Percentiles rank a stretch among this genome's conserved stretches.
These are phyloP conservation scores for Enteromius thamalakanensis DNA, from an alignment of 2,797 vertebrate genomes.

Conservation along the genomic window DNA sequence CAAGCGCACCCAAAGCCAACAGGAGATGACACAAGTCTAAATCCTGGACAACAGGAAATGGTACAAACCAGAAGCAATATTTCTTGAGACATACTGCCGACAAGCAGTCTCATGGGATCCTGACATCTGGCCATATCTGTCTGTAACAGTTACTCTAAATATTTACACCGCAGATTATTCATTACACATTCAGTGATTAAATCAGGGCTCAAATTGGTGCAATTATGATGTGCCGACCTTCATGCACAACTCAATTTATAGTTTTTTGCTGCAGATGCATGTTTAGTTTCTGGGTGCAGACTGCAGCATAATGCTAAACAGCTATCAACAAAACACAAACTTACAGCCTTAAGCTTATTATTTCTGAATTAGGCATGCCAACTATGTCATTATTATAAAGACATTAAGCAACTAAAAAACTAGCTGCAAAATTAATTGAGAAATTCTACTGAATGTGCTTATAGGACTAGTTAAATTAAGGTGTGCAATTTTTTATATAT, in stretches of 20 bases:
- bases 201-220: conserved; percentile 15
- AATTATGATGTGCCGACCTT: conserved; percentile 39
- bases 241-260: conserved; percentile 26
- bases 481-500: not conserved
- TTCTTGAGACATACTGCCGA: not conserved
- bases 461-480: not conserved
- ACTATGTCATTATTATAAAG: not conserved
- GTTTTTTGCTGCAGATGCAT: conserved; percentile 32
- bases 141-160: conserved; percentile 27
- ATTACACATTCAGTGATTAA: conserved; percentile 40
- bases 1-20: conserved; percentile 1
- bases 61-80: not conserved
- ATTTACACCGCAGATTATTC: conserved; percentile 43
- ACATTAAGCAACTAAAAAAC: not conserved
- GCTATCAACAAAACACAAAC: not conserved
- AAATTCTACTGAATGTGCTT: not conserved
- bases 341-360: not conserved
- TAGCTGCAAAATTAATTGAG: not conserved
- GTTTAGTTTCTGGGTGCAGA: not conserved
- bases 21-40: not conserved
- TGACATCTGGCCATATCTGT: not conserved
- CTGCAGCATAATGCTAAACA: not conserved
- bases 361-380: not conserved
- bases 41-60: conserved; percentile 26
- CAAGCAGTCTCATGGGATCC: not conserved